Evolutionary conservation across 2,888 invertebrate genomes (phyloP).

Genomic region (Megamerina dolium): DNA sequence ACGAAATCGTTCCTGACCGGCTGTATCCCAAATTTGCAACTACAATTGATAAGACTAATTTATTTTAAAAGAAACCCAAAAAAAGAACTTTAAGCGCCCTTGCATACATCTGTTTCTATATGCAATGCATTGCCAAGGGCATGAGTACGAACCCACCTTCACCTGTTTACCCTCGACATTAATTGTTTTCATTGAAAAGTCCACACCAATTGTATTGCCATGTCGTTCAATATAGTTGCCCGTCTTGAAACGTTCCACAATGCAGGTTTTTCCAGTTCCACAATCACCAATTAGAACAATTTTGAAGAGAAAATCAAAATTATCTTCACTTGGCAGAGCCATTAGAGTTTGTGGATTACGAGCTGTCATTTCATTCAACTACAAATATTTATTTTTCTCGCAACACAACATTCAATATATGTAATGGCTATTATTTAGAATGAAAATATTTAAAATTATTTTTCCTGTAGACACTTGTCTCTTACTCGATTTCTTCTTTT

Average conservation of each 20-base stretch:
- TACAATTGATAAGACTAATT: slow-evolving; percentile 18
- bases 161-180: slow-evolving; percentile 89
- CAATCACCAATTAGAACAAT: slow-evolving; percentile 87
- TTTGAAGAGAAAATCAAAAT: slow-evolving; percentile 92
- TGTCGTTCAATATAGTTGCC: slow-evolving; percentile 93
- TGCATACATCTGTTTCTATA: too few species aligned
- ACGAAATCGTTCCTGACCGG: slow-evolving; percentile 92
- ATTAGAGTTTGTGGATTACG: slow-evolving; percentile 72
- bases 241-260: slow-evolving; percentile 92
- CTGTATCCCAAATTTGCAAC: slow-evolving; percentile 92
- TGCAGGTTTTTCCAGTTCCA: slow-evolving; percentile 88
- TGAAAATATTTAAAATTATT: background rate
- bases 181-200: slow-evolving; percentile 97
- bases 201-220: slow-evolving; percentile 95
- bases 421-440: too few species aligned
- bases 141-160: too few species aligned
- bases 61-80: slow-evolving; percentile 1
- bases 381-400: too few species aligned
- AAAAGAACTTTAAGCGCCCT: too few species aligned
- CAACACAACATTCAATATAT: background rate
- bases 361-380: slow-evolving; percentile 65
- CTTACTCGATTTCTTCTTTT: background rate
- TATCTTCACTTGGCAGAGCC: slow-evolving; percentile 67
- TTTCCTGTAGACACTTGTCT: background rate
- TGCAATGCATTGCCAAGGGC: too few species aligned